Conservation (phyloP, 2,888 invertebrate species). For the Argyresthia goedartella region DNA sequence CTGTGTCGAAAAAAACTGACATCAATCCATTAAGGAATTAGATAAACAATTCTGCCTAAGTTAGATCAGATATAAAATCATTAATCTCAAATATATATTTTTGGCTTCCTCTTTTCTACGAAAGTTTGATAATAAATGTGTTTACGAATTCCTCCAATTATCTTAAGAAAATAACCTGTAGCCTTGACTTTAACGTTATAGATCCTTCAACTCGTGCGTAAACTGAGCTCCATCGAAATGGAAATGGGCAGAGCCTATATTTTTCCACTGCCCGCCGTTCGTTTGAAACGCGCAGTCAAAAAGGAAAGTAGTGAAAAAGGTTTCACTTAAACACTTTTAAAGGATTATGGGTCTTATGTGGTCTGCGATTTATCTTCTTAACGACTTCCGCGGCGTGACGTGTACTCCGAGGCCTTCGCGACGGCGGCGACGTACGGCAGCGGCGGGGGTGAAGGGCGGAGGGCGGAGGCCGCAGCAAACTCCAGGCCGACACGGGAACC, state of each 20-base stretch:
- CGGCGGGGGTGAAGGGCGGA: conserved; percentile 6
- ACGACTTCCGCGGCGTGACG: conserved; percentile 53
- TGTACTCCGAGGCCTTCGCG: conserved; percentile 19
- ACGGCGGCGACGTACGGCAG: conserved; percentile 9
- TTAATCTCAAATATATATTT: no score
- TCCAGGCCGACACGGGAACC: background rate
- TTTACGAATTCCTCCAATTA: background rate
- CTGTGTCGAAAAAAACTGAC: no score
- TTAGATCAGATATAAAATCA: no score
- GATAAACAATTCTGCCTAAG: no score
- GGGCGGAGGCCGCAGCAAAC: background rate
- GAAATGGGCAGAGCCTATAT: background rate
- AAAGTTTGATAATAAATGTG: background rate
- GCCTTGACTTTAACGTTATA: background rate
- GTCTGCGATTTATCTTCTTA: conserved; percentile 57
- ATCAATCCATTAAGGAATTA: no score
- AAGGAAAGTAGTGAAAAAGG: conserved; percentile 25
- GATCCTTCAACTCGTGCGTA: background rate
- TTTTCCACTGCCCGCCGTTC: background rate
- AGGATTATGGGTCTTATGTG: conserved; percentile 47
- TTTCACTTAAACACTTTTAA: conserved; percentile 40
- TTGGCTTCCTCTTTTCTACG: no score
- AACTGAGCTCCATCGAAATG: background rate
- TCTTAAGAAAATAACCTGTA: background rate
- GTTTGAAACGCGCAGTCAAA: conserved; percentile 15